A percentile compares a stretch with the other conserved stretches of the same genome.
Evolutionary conservation across 2,113 vertebrate genomes (phyloP).

Genomic region (Blennius ocellaris): DNA sequence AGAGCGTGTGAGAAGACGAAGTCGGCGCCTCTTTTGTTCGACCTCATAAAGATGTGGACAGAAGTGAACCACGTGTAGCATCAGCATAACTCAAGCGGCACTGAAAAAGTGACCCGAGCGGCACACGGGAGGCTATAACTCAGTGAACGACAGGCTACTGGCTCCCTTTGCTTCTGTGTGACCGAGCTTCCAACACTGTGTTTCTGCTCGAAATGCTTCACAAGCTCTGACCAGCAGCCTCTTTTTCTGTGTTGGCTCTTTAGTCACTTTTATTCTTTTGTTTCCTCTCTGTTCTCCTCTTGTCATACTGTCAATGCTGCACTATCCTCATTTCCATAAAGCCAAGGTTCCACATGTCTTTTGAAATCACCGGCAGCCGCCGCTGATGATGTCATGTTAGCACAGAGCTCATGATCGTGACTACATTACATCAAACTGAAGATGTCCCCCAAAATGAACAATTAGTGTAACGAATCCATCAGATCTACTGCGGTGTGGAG

Average conservation of each 20-base stretch:
- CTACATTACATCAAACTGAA: constrained; percentile 32
- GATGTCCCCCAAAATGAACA: constrained; percentile 20
- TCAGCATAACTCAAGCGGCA: constrained; percentile 41
- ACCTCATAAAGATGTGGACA: constrained; percentile 55
- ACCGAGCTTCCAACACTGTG: neutral
- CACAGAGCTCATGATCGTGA: constrained; percentile 12
- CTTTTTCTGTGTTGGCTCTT: neutral
- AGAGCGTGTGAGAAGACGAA: constrained; percentile 17
- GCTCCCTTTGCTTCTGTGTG: constrained; percentile 29
- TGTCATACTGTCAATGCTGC: neutral
- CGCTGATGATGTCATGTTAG: constrained; percentile 3
- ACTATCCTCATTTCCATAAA: constrained; percentile 31
- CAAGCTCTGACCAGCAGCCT: neutral
- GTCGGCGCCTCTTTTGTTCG: constrained; percentile 28
- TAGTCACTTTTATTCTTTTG: neutral
- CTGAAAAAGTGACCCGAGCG: constrained; percentile 40
- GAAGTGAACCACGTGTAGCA: constrained; percentile 21
- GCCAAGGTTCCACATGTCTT: constrained; percentile 13
- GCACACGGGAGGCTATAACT: constrained; percentile 32
- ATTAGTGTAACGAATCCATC: constrained; percentile 41
- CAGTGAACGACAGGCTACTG: constrained; percentile 29
- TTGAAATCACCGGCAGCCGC: neutral
- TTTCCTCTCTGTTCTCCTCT: constrained; percentile 5
- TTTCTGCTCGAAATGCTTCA: neutral
- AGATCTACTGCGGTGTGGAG: constrained; percentile 16